Evolutionary conservation across 2,888 invertebrate genomes (phyloP).

Genomic region (Diaperis boleti): DNA sequence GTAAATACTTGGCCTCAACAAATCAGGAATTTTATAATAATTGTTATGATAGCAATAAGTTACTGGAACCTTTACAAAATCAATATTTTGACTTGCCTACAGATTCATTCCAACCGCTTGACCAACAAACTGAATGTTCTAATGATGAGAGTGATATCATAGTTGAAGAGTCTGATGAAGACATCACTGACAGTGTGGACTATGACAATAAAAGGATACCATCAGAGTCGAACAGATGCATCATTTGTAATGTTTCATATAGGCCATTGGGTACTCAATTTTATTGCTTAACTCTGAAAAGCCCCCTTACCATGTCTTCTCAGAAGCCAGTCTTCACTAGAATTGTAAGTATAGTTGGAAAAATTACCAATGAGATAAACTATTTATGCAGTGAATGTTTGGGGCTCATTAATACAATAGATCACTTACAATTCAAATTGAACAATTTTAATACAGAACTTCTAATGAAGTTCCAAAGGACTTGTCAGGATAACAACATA

Average conservation of each 20-base stretch:
- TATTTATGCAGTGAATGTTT: conserved; percentile 64
- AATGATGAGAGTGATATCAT: conserved; percentile 64
- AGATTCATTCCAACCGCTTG: conserved; percentile 42
- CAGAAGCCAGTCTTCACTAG: conserved; percentile 61
- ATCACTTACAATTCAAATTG: conserved; percentile 63
- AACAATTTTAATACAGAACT: conserved; percentile 58
- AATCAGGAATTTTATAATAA: conserved; percentile 24
- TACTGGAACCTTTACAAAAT: conserved; percentile 14
- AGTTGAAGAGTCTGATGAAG: conserved; percentile 64
- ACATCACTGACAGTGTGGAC: conserved; percentile 57
- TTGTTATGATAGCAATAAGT: conserved; percentile 44
- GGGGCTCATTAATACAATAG: conserved; percentile 63
- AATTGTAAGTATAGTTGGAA: conserved; percentile 56
- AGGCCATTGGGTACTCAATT: conserved; percentile 61
- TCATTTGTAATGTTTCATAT: conserved; percentile 61
- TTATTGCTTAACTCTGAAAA: conserved; percentile 60
- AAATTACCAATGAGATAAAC: conserved; percentile 49
- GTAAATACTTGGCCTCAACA: background rate
- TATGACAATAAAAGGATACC: conserved; percentile 51
- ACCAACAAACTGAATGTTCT: conserved; percentile 58
- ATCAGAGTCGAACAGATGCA: conserved; percentile 53
- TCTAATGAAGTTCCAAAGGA: conserved; percentile 56
- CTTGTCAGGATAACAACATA: conserved; percentile 51
- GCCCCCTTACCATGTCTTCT: conserved; percentile 63
- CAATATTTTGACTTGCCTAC: conserved; percentile 27